phyloP scores from a whole-genome alignment of 1,140 invertebrate genomes.

The Dolichoris vasculosae region DNA sequence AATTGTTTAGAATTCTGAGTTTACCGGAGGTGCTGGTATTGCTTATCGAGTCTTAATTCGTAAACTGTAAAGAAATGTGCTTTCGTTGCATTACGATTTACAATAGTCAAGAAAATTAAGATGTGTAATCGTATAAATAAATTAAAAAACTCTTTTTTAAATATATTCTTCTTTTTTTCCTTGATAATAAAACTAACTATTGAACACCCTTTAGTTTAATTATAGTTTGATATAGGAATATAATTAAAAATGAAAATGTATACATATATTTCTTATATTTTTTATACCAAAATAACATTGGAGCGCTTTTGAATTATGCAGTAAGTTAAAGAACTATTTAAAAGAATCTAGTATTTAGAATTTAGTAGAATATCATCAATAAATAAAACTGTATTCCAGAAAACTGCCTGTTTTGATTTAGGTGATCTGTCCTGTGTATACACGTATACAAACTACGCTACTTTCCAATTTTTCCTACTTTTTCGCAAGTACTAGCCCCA shows the following conservation, averaged over 20 bases:
- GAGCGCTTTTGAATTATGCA: background rate
- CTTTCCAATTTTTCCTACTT: conserved; percentile 3
- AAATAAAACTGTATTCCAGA: background rate
- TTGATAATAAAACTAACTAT: background rate
- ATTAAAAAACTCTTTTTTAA: too few species aligned
- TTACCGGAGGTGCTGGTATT: background rate
- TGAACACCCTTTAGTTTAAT: background rate
- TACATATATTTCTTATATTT: too few species aligned
- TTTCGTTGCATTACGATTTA: background rate
- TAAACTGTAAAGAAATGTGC: background rate
- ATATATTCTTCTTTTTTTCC: too few species aligned
- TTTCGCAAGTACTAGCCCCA: background rate
- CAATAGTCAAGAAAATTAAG: background rate
- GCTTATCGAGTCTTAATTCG: background rate
- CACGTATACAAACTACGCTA: background rate
- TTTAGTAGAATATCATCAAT: background rate
- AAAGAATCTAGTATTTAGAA: background rate
- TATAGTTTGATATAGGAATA: background rate
- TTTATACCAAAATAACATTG: background rate
- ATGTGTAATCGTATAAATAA: too few species aligned
- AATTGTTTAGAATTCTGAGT: background rate
- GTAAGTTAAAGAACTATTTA: background rate
- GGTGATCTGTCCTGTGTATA: background rate
- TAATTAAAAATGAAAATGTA: too few species aligned
- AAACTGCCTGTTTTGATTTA: background rate